Evolutionary conservation across 30 jellyfish, hydroid and myxozoan genomes (phyloP).

Genomic region (Cassiopea andromeda): DNA sequence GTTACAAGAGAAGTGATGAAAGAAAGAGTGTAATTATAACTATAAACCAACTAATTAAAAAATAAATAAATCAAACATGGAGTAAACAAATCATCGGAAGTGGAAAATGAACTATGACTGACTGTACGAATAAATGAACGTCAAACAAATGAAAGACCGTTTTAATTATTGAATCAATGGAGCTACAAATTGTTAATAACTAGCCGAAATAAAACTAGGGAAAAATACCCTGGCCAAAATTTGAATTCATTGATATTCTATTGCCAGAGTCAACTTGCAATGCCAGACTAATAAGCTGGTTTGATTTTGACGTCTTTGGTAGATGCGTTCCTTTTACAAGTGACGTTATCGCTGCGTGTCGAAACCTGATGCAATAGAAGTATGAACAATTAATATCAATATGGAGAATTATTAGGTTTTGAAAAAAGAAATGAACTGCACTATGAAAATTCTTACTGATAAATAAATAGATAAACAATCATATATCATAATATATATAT

Average conservation of each 20-base stretch:
- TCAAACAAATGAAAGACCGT: neutral
- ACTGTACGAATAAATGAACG: neutral
- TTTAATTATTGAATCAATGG: neutral
- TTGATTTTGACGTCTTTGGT: conserved; percentile 13
- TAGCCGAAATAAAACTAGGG: neutral
- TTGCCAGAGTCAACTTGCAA: conserved; percentile 5
- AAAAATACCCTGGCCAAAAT: neutral
- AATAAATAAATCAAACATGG: neutral
- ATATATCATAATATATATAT: no score
- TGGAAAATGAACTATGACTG: neutral
- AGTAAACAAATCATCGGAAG: neutral
- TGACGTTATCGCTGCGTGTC: conserved; percentile 61
- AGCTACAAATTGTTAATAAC: no score
- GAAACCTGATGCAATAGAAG: conserved; percentile 58
- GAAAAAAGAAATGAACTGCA: no score
- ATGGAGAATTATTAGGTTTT: no score
- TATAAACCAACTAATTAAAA: neutral
- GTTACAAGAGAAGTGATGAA: neutral
- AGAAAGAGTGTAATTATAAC: neutral
- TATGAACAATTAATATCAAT: no score
- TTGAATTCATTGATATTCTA: neutral
- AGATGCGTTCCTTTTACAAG: conserved; percentile 47
- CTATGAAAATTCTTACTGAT: no score
- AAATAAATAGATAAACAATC: no score
- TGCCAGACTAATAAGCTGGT: conserved; percentile 33